phyloP scores from a whole-genome alignment of 2,113 vertebrate species.

The Sigmodon hispidus region DNA sequence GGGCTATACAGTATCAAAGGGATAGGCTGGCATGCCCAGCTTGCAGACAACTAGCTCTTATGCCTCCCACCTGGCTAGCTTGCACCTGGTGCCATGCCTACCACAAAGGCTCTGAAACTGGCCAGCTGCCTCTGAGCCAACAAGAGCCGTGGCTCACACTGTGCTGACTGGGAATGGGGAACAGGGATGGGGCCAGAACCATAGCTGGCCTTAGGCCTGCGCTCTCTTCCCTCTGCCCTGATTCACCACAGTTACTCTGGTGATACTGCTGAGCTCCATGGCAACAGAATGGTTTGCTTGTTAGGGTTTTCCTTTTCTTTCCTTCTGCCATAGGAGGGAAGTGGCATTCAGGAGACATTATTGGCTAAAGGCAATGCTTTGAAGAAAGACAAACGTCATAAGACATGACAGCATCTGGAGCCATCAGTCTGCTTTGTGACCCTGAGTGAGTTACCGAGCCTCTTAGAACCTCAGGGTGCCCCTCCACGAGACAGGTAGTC shows the following conservation, averaged over 20 bases:
- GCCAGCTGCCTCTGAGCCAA: background rate
- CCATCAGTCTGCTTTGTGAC: background rate
- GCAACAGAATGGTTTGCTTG: background rate
- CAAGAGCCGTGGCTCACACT: background rate
- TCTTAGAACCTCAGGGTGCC: slow-evolving; percentile 1
- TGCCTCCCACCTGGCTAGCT: background rate
- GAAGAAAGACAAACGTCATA: background rate
- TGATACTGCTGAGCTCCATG: background rate
- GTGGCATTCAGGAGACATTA: background rate
- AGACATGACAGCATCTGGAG: background rate
- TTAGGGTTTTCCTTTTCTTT: background rate
- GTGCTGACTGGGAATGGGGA: background rate
- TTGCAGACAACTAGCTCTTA: background rate
- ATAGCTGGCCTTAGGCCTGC: background rate
- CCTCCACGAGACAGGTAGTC: background rate
- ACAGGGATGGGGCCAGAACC: background rate
- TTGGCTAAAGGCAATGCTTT: background rate
- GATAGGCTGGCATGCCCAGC: background rate
- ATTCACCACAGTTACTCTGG: background rate
- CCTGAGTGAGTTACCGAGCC: background rate
- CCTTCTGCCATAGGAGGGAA: background rate
- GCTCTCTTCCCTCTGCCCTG: background rate
- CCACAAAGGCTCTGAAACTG: background rate
- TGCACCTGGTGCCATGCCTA: background rate
- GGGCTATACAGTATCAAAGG: background rate